Percentiles rank a stretch among this genome's conserved stretches.
phyloP scores from a whole-genome alignment of 2,113 vertebrate species.

The Corythaeola cristata region DNA sequence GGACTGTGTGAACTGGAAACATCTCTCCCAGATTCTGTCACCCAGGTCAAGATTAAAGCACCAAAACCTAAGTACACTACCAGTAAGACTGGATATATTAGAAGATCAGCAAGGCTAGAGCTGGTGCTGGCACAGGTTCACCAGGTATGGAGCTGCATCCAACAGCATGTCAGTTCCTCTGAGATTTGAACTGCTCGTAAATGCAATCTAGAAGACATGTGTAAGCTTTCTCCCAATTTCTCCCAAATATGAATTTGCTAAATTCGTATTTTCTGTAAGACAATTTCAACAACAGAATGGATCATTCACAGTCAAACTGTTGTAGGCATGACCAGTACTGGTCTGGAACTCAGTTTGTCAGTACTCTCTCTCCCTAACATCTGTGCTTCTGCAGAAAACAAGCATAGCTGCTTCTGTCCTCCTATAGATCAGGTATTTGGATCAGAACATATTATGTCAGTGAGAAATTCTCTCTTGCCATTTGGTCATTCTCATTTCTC shows the following conservation, averaged over 20 bases:
- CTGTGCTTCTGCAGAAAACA: neutral
- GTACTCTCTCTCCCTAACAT: neutral
- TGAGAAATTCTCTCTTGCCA: neutral
- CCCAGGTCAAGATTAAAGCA: constrained; percentile 62
- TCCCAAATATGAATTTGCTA: no score
- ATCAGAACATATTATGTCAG: neutral
- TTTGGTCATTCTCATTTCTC: neutral
- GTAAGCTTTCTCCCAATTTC: neutral
- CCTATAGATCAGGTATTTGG: neutral
- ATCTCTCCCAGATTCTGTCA: constrained; percentile 72
- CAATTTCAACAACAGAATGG: neutral
- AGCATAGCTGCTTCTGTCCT: neutral
- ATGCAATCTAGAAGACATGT: neutral
- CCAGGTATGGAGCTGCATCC: constrained; percentile 75
- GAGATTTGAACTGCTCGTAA: neutral
- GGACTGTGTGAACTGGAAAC: constrained; percentile 84
- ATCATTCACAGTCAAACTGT: neutral
- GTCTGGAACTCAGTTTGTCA: neutral
- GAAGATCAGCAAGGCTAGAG: constrained; percentile 69
- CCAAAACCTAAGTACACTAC: constrained; percentile 65
- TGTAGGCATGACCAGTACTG: neutral
- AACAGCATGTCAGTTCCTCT: neutral
- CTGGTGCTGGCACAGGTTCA: constrained; percentile 78
- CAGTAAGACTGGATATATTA: constrained; percentile 73
- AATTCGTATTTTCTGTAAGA: neutral